Base-by-base conservation (phyloP, 1,140 invertebrate genomes). In the Camponotus vicinus region DNA sequence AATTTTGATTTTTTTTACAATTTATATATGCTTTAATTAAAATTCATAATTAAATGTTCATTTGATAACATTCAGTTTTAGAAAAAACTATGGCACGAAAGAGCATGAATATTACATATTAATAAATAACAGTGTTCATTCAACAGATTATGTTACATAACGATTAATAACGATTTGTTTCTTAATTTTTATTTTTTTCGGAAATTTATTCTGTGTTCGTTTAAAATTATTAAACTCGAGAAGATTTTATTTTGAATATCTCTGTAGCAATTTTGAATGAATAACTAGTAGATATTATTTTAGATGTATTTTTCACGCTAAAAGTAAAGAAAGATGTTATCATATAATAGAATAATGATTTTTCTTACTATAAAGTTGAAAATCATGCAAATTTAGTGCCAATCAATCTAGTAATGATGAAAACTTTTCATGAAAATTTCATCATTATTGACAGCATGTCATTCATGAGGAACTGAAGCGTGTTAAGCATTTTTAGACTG, bases 371-470 rank as follows among this genome's bases (percentile, higher is more conserved):
- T 52, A 9, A 40, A 40, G 13, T 80, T 21, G 21, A 27, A 40
- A 80, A 49, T 80, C 21, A 69, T 21, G 45, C 21, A 13, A 80
- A 71, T 3, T 71, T 55, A 71, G 15, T 18, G n/a, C 37, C 11
- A 27, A 32, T 1, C n/a, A 34, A 69, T 70, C 21, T 42, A 55
- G 57, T 52, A 34, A 55, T 55, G 13, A 57, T 42, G 15, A 71
- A 80, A 21, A 21, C 21, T 57, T 71, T 42, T 70, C 18, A n/a
- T 42, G 0, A 4, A 80, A 21, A 45, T 11, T 27, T 27, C 27
- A 27, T 27, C 18, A 27, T 32, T 32, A 52, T 2, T 27, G 59
- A 13, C 15, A 1, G 15, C 27, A 27, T 40, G 45, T 67, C 42
- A 52, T 9, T 79, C 7, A 15, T 37, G 13, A 57, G 11, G 42